Evolutionary conservation across 2,113 vertebrate species (phyloP).

Genomic region (Paraplagusia blochii): DNA sequence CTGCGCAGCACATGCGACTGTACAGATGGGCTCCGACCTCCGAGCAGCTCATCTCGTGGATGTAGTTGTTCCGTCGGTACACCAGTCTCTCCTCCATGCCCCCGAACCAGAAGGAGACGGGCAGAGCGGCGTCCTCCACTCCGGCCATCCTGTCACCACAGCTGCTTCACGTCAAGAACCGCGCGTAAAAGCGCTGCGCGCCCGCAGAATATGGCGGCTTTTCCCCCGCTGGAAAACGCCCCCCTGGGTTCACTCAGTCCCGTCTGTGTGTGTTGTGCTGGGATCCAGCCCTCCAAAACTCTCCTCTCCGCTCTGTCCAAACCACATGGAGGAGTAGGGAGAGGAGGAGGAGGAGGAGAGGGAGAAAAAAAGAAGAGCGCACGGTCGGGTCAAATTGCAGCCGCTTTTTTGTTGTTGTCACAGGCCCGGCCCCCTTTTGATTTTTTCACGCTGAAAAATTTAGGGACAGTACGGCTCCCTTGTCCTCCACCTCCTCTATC

Average conservation of each 20-base stretch:
- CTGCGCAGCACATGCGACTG: slow-evolving; percentile 77
- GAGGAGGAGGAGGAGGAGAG: slow-evolving; percentile 2
- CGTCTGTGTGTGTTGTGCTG: not conserved
- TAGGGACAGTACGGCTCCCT: slow-evolving; percentile 22
- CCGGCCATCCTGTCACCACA: too few species aligned
- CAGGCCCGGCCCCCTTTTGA: slow-evolving; percentile 60
- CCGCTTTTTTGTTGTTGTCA: slow-evolving; percentile 18
- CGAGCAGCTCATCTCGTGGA: slow-evolving; percentile 74
- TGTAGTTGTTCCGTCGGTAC: slow-evolving; percentile 63
- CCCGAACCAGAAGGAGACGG: slow-evolving; percentile 23
- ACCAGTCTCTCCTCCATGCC: slow-evolving; percentile 17
- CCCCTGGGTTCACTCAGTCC: not conserved
- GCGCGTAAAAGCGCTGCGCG: slow-evolving; percentile 1
- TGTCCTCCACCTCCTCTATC: too few species aligned
- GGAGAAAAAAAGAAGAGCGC: not conserved
- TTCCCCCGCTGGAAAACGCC: slow-evolving; percentile 8
- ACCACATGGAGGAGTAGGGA: slow-evolving; percentile 35
- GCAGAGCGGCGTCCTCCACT: slow-evolving; percentile 33
- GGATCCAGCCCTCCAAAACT: slow-evolving; percentile 23
- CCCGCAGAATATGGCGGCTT: not conserved
- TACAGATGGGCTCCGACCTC: slow-evolving; percentile 72
- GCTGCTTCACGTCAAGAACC: not conserved
- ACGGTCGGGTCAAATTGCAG: slow-evolving; percentile 56
- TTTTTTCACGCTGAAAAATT: slow-evolving; percentile 1
- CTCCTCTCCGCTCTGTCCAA: slow-evolving; percentile 20